phyloP scores from a whole-genome alignment of 2,113 vertebrate species.

The Isurus oxyrinchus region DNA sequence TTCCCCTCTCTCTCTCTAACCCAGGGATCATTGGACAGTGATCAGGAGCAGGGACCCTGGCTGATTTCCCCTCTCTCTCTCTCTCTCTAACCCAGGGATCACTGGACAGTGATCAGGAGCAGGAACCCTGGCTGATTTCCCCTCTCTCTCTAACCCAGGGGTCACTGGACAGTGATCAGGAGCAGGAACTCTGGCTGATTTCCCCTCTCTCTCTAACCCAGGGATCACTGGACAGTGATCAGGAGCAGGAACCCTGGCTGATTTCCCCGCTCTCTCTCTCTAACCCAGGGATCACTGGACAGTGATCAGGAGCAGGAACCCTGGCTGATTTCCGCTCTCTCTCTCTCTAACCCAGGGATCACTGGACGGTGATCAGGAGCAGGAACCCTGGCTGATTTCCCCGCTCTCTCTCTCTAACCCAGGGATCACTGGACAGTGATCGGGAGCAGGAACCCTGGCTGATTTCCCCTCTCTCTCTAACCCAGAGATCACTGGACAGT shows the following conservation, averaged over 20 bases:
- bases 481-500: too few relatives aligned
- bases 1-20: too few relatives aligned
- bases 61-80: too few relatives aligned
- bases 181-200: neutral
- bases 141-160: too few relatives aligned
- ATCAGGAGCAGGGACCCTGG: too few relatives aligned
- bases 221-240: neutral
- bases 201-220: neutral
- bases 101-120: too few relatives aligned
- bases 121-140: too few relatives aligned
- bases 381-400: neutral
- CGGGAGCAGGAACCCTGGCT: too few relatives aligned
- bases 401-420: neutral
- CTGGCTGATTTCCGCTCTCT: neutral
- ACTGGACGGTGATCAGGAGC: neutral
- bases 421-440: too few relatives aligned
- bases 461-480: too few relatives aligned
- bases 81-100: too few relatives aligned
- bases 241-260: neutral
- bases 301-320: neutral
- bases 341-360: neutral
- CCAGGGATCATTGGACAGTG: too few relatives aligned
- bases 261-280: neutral
- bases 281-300: neutral
- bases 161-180: neutral